Evolutionary conservation across 2,888 invertebrate genomes (phyloP).

Genomic region (Zele albiditarsus): DNA sequence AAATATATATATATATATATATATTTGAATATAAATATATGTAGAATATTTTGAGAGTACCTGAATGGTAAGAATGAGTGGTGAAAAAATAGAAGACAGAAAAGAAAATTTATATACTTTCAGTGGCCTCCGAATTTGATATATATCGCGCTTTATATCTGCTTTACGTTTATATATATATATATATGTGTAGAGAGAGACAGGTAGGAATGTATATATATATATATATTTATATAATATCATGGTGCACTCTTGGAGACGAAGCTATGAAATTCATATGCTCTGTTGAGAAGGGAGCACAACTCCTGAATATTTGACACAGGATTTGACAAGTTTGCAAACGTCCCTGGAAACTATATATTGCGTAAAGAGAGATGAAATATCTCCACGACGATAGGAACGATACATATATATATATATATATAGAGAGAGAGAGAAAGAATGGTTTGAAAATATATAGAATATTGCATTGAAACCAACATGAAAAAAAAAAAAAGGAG

Average conservation of each 20-base stretch:
- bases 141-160: background rate
- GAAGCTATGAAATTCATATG: constrained; percentile 51
- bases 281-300: constrained; percentile 47
- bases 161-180: background rate
- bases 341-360: constrained; percentile 13
- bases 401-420: background rate
- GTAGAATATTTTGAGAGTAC: background rate
- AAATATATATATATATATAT: background rate
- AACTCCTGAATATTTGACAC: constrained; percentile 51
- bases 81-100: background rate
- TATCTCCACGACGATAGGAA: too few relatives aligned
- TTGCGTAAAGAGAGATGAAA: background rate
- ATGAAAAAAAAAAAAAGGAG: background rate
- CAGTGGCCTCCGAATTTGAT: constrained; percentile 6
- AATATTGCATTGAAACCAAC: background rate
- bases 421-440: too few relatives aligned
- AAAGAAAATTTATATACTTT: background rate
- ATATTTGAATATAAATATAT: background rate
- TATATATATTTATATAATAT: background rate
- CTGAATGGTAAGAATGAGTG: background rate
- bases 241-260: constrained; percentile 16
- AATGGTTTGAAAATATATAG: too few relatives aligned
- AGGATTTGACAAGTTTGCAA: constrained; percentile 52
- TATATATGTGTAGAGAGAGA: background rate
- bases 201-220: background rate